phyloP scores from a whole-genome alignment of 2,113 vertebrate species.

The Rhinichthys klamathensis region DNA sequence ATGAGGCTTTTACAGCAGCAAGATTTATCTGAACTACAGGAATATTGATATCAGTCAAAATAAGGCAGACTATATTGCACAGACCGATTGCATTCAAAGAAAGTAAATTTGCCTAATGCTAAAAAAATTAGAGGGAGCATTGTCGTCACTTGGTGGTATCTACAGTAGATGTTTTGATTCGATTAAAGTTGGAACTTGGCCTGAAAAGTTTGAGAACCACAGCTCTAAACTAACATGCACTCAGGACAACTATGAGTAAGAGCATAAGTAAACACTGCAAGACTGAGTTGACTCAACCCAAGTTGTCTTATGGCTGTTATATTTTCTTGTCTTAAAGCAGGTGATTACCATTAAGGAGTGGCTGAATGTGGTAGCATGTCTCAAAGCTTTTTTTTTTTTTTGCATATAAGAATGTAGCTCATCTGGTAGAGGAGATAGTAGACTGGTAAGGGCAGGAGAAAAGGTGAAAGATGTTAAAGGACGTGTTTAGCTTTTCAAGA shows the following conservation, averaged over 20 bases:
- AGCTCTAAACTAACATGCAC: slow-evolving; percentile 7
- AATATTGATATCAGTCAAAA: not conserved
- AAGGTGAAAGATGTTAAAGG: slow-evolving; percentile 8
- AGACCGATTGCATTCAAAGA: not conserved
- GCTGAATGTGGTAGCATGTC: slow-evolving; percentile 15
- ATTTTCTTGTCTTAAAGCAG: slow-evolving; percentile 36
- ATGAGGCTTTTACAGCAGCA: not conserved
- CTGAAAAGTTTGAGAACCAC: not conserved
- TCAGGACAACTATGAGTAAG: not conserved
- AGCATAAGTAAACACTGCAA: slow-evolving; percentile 60
- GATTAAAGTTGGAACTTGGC: not conserved
- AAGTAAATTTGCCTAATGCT: not conserved
- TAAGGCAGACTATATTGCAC: not conserved
- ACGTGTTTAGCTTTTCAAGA: not conserved
- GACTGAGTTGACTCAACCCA: slow-evolving; percentile 55
- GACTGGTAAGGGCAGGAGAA: not conserved
- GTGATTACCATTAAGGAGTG: slow-evolving; percentile 58
- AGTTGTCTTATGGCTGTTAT: slow-evolving; percentile 58
- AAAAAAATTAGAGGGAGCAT: not conserved
- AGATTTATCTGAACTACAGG: not conserved
- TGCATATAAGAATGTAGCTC: slow-evolving; percentile 37
- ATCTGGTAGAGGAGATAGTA: slow-evolving; percentile 30
- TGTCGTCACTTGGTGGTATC: not conserved
- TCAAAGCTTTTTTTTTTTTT: slow-evolving; percentile 43
- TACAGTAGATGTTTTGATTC: not conserved